Evolutionary conservation across 2,113 vertebrate species (phyloP).

Genomic region (Salvator merianae): DNA sequence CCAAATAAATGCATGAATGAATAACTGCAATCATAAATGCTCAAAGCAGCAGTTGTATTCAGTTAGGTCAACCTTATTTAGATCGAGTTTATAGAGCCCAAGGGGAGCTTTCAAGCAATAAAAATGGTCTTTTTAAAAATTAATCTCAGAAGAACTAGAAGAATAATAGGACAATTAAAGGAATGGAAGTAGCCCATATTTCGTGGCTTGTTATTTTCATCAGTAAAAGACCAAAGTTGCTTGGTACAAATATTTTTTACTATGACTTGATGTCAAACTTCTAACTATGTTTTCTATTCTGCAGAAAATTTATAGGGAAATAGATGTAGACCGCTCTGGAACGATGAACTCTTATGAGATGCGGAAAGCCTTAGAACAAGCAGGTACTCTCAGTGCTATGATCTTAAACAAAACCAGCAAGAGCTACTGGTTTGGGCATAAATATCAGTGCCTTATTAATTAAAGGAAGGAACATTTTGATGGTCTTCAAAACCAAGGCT

Average conservation of each 20-base stretch:
- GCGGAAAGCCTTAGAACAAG: conserved; percentile 75
- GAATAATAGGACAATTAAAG: background rate
- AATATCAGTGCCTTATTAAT: background rate
- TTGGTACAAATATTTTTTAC: background rate
- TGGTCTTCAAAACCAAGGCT: no score
- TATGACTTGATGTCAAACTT: background rate
- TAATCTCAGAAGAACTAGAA: background rate
- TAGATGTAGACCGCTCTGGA: conserved; percentile 77
- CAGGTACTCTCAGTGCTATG: conserved; percentile 62
- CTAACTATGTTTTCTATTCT: conserved; percentile 40
- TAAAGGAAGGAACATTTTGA: no score
- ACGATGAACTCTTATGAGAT: conserved; percentile 83
- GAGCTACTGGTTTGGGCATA: background rate
- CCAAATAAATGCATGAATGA: no score
- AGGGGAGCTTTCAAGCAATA: background rate
- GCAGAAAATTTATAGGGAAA: conserved; percentile 80
- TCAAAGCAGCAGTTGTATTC: background rate
- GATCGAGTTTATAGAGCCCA: background rate
- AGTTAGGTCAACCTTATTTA: background rate
- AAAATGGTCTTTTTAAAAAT: background rate
- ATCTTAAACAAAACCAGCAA: background rate
- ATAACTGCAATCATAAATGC: background rate
- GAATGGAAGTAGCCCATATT: background rate
- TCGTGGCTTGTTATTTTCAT: rapidly evolving
- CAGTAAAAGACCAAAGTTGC: rapidly evolving